A percentile compares a stretch with the other conserved stretches of the same genome.
Conservation (phyloP, 2,113 vertebrate species). For the Sterrhoptilus dennistouni region DNA sequence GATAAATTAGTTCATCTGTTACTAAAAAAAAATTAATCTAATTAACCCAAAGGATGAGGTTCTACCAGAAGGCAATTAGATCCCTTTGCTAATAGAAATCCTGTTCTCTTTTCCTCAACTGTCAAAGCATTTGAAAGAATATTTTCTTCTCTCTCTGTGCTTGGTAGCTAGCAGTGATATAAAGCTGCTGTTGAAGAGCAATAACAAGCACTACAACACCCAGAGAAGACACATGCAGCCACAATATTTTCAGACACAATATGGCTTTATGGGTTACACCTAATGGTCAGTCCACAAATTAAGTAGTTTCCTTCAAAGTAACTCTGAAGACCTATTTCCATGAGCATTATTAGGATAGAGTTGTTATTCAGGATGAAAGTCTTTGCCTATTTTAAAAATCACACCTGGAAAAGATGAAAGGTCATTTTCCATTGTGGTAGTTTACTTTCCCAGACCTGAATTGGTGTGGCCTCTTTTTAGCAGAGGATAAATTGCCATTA, state of each 20-base stretch:
- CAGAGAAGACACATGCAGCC: background rate
- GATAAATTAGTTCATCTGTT: background rate
- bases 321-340: background rate
- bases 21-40: background rate
- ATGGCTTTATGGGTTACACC: background rate
- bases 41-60: background rate
- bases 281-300: background rate
- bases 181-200: background rate
- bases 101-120: background rate
- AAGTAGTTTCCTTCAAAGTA: background rate
- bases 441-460: slow-evolving; percentile 15
- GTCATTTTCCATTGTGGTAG: background rate
- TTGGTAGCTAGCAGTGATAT: background rate
- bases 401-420: slow-evolving; percentile 10
- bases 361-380: slow-evolving; percentile 1
- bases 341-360: background rate
- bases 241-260: background rate
- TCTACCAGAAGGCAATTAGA: background rate
- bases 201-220: background rate
- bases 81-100: background rate
- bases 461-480: background rate
- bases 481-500: background rate
- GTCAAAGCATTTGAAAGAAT: background rate
- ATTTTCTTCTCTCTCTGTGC: background rate
- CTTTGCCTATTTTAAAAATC: background rate